These are phyloP conservation scores for Kryptolebias ocellatus DNA, from an alignment of 2,797 vertebrate species.

Conservation along the genomic window DNA sequence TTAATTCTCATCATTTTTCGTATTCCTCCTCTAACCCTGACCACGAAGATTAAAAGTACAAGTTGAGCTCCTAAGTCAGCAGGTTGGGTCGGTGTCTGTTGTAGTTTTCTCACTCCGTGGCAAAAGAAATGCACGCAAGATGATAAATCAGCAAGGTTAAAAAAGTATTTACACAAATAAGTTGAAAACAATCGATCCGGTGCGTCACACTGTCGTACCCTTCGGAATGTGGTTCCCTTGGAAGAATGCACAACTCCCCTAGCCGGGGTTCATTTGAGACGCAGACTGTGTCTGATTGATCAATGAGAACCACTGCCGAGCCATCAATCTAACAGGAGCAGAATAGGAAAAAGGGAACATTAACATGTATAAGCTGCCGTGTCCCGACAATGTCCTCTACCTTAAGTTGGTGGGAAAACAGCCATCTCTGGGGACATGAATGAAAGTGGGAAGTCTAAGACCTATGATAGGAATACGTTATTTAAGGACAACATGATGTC, in stretches of 20 bases:
- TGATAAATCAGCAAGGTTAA: slow-evolving; percentile 80
- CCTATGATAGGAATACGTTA: slow-evolving; percentile 49
- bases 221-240: slow-evolving; percentile 67
- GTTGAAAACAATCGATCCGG: slow-evolving; percentile 76
- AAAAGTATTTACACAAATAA: slow-evolving; percentile 84
- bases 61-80: slow-evolving; percentile 21
- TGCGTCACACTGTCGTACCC: slow-evolving; percentile 71
- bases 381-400: slow-evolving; percentile 80
- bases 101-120: slow-evolving; percentile 49
- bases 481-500: slow-evolving; percentile 65
- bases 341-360: slow-evolving; percentile 76
- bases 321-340: slow-evolving; percentile 79
- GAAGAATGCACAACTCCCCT: slow-evolving; percentile 79
- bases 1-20: slow-evolving; percentile 74
- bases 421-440: slow-evolving; percentile 63
- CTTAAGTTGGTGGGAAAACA: slow-evolving; percentile 68
- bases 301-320: slow-evolving; percentile 81
- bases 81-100: slow-evolving; percentile 23
- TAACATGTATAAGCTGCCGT: slow-evolving; percentile 80
- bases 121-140: slow-evolving; percentile 38
- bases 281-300: slow-evolving; percentile 85
- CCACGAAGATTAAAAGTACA: slow-evolving; percentile 56
- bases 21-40: slow-evolving; percentile 68
- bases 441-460: slow-evolving; percentile 64
- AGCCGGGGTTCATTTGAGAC: slow-evolving; percentile 79